phyloP scores from a whole-genome alignment of 2,113 vertebrate genomes.

The Albula glossodonta region DNA sequence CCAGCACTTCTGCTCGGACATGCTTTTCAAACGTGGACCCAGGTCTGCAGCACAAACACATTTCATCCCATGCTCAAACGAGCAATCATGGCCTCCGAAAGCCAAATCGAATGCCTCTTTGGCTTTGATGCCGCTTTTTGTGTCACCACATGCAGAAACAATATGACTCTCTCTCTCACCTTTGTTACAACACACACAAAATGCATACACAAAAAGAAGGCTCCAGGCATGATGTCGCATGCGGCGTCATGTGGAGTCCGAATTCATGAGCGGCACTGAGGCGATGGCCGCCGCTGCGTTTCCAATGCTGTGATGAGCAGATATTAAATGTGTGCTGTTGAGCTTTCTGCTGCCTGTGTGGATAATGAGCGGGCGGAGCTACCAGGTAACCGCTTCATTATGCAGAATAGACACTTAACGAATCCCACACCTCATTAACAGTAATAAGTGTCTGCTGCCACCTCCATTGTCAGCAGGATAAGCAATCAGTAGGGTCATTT shows the following conservation, averaged over 20 bases:
- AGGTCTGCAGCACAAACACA: background rate
- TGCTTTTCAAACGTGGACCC: too few relatives aligned
- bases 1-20: background rate
- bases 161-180: too few relatives aligned
- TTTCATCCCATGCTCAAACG: slow-evolving; percentile 48
- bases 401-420: slow-evolving; percentile 44
- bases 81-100: slow-evolving; percentile 21
- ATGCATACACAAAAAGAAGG: background rate
- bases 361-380: slow-evolving; percentile 49
- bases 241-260: background rate
- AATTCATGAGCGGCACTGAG: background rate
- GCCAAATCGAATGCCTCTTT: background rate
- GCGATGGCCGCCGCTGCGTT: background rate
- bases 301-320: background rate
- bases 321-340: background rate
- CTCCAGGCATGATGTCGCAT: background rate
- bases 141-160: too few relatives aligned
- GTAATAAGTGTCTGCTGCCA: slow-evolving; percentile 73
- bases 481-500: slow-evolving; percentile 77
- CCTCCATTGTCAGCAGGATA: slow-evolving; percentile 73
- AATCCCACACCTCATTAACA: slow-evolving; percentile 74
- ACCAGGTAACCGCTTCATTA: slow-evolving; percentile 35
- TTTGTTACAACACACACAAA: too few relatives aligned
- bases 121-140: too few relatives aligned
- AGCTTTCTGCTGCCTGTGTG: background rate